Base-by-base conservation (phyloP, 2,888 invertebrate species). In the Latrodectus hesperus region DNA sequence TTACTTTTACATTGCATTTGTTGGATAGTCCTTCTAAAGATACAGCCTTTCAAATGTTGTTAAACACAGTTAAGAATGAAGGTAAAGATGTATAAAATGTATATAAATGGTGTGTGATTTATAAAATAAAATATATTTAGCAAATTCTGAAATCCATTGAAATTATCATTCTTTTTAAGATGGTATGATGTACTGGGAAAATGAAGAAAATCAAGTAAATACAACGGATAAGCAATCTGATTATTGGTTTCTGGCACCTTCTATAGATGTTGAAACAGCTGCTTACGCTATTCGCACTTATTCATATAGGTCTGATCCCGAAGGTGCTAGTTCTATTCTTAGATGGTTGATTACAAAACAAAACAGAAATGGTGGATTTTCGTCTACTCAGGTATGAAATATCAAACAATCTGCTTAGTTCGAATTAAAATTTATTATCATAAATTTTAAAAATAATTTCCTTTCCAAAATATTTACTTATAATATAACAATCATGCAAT, bases 201-300 rank as follows among this genome's bases (percentile, higher is more conserved):
- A 95, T 88, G 94, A 88, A 72, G 90, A 90, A 16, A 90, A 89
- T 38, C 89, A 91, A 89, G 87, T 90, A 79, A 90, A 89, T 78
- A 86, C 86, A 53, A 89, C 78, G 10, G 84, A 88, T 9, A 87
- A 90, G 74, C 89, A 90, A 73, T 91, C 89, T 89, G 91, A 90
- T 89, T 90, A 90, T 71, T 90, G 90, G 81, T 90, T 88, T 65
- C 92, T 94, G 88, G 95, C 96, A 0, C 94, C 94, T 88, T 95
- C 96, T 0, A 94, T 95, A 0, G 95, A 96, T 90, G 95, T 98
- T 8, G 96, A 97, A 92, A 96, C 97, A 90, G 98, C 98, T 0
- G 95, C 98, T 0, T 99, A 98, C 92, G 96, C 95, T 0, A 93
- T 99, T 83, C 93, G 97, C 82, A 95, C 96, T 0, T 94, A 94